Evolutionary conservation across 2,797 vertebrate species (phyloP).

Genomic region (Lophotriccus pileatus): DNA sequence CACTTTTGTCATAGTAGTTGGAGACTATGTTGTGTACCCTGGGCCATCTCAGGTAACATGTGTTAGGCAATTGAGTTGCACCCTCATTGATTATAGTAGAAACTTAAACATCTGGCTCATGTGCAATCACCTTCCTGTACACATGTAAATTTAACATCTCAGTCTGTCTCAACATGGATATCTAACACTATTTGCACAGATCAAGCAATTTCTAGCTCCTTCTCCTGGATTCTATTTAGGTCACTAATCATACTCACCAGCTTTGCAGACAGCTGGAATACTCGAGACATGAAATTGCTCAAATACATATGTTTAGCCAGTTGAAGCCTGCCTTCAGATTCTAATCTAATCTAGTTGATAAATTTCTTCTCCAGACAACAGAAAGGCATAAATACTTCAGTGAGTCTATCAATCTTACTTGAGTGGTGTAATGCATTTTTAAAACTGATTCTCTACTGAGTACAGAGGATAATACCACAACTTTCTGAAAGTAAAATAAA

Average conservation of each 20-base stretch:
- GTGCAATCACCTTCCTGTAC: neutral
- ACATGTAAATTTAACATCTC: neutral
- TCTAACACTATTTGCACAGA: neutral
- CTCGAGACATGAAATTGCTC: neutral
- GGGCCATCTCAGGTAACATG: fast-evolving
- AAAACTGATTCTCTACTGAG: neutral
- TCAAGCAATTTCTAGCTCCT: neutral
- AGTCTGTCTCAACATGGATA: neutral
- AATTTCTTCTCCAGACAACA: neutral
- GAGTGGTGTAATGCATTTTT: neutral
- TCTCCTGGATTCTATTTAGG: neutral
- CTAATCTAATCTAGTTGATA: neutral
- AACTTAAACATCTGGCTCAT: neutral
- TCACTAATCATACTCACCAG: neutral
- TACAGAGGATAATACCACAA: neutral
- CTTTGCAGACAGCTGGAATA: neutral
- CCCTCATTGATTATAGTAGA: neutral
- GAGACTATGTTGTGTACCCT: neutral
- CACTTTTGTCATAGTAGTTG: neutral
- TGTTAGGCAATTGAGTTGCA: neutral
- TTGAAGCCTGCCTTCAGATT: neutral
- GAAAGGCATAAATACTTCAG: neutral
- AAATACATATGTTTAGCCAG: neutral
- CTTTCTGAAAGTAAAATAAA: neutral
- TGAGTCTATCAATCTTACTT: neutral